These are phyloP conservation scores for Bolinopsis microptera DNA, from an alignment of 37 sponge, comb jelly and placozoan species.

Conservation along the genomic window DNA sequence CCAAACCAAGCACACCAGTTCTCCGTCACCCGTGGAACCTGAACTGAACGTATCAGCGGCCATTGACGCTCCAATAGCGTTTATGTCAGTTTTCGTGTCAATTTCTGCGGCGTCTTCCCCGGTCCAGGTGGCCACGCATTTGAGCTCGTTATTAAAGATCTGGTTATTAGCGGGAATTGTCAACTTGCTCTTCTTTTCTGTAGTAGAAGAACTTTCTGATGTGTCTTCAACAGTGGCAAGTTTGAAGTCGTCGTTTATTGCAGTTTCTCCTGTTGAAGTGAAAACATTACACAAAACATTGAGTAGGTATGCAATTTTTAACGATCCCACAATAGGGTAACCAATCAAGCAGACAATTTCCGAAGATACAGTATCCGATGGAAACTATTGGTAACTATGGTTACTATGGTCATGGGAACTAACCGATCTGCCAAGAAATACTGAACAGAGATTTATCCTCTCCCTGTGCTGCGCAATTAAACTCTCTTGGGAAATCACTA, in stretches of 20 bases:
- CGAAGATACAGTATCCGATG: too few relatives aligned
- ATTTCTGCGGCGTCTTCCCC: too few relatives aligned
- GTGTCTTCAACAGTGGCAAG: background rate
- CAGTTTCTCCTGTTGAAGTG: background rate
- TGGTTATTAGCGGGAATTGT: background rate
- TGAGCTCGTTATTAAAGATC: background rate
- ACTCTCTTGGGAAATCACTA: background rate
- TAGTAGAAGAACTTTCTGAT: background rate
- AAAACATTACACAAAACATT: too few relatives aligned
- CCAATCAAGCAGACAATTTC: too few relatives aligned
- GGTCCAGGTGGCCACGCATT: background rate
- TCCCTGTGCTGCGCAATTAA: background rate
- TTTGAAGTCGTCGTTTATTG: background rate
- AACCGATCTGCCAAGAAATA: background rate
- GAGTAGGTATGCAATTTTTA: too few relatives aligned
- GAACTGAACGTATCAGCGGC: background rate
- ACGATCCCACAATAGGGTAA: too few relatives aligned
- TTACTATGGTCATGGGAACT: too few relatives aligned
- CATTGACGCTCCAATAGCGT: conserved; percentile 21
- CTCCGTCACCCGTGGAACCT: background rate
- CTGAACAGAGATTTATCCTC: background rate
- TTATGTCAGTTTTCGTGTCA: background rate
- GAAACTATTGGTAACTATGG: too few relatives aligned
- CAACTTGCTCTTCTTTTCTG: background rate
- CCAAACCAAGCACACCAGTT: background rate